Percentiles rank a stretch among this genome's conserved stretches.
phyloP scores from a whole-genome alignment of 2,797 vertebrate species.

The Paramormyrops hopkinsi region DNA sequence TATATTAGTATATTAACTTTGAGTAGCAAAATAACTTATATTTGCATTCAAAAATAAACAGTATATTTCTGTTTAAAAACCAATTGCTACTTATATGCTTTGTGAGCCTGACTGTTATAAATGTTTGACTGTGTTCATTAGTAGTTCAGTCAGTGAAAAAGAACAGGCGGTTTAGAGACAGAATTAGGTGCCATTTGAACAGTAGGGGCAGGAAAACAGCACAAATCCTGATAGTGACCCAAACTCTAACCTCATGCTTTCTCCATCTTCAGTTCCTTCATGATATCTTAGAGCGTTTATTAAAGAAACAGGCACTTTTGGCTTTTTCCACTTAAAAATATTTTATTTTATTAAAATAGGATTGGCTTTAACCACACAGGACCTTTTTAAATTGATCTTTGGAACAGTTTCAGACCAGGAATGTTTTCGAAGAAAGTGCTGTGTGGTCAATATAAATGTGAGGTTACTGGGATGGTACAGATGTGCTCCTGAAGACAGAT shows the following conservation, averaged over 20 bases:
- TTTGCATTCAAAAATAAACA: constrained; percentile 13
- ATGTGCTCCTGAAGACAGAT: not conserved
- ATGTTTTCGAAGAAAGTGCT: not conserved
- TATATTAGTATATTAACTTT: constrained; percentile 6
- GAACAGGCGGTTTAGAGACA: not conserved
- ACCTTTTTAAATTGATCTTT: not conserved
- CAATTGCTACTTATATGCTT: not conserved
- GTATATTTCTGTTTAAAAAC: constrained; percentile 14
- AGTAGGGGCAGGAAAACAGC: not conserved
- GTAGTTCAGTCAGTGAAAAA: not conserved
- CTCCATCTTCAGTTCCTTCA: not conserved
- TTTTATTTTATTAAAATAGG: not conserved
- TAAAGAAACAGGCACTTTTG: not conserved
- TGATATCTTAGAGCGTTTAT: not conserved
- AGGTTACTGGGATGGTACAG: not conserved
- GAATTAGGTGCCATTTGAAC: not conserved
- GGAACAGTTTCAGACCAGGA: not conserved
- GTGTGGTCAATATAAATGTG: not conserved
- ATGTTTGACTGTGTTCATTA: not conserved
- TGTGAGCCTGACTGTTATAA: not conserved
- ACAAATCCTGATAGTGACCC: not conserved
- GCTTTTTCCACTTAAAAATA: not conserved
- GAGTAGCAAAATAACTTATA: not conserved
- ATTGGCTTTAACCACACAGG: not conserved
- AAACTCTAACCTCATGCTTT: not conserved